Base-by-base conservation (phyloP, 2,888 invertebrate genomes). In the Drosophila meridiana region DNA sequence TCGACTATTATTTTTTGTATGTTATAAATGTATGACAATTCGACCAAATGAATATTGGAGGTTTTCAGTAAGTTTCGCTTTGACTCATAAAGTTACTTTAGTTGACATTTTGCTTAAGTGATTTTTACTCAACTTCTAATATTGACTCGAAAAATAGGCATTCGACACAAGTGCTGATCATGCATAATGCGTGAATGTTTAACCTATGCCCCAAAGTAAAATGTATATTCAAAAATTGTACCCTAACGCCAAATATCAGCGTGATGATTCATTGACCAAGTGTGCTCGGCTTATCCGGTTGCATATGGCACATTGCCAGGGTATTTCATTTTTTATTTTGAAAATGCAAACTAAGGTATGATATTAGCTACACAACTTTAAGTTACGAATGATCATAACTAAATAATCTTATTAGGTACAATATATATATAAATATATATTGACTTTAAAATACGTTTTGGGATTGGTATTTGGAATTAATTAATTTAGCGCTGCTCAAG, bases 31-130 rank as follows among this genome's bases (percentile, higher is more conserved):
- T 20, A 20, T 20, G 20, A 20, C 20, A 20, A 20, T 20, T 20
- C 20, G 20, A 20, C 20, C 20, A 20, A 20, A 20, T 20, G 20
- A 20, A 20, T 20, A 20, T 20, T 20, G 20, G 20, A 20, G 20
- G 20, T 20, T 20, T n/a, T n/a, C 9, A 4, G 32, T 2, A 4
- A 50, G 34, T 47, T 57, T 2, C 42, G 14, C 3, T 8, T 11
- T 20, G 36, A 14, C 13, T 80, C 82, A 82, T n/a, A n/a, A 5
- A 34, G 65, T 61, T 66, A 65, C 56, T 80, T 20, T 3, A 67
- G 52, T 67, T 60, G 47, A 34, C 61, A 71, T 43, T 63, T 56
- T 42, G 58, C 28, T 64, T 61, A 40, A 38, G 48, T 28, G 60
- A 36, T 26, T 53, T 53, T 53, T 7, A 26, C 36, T 53, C 26